Evolutionary conservation across 2,888 invertebrate genomes (phyloP).

Genomic region (Hydraecia micacea): DNA sequence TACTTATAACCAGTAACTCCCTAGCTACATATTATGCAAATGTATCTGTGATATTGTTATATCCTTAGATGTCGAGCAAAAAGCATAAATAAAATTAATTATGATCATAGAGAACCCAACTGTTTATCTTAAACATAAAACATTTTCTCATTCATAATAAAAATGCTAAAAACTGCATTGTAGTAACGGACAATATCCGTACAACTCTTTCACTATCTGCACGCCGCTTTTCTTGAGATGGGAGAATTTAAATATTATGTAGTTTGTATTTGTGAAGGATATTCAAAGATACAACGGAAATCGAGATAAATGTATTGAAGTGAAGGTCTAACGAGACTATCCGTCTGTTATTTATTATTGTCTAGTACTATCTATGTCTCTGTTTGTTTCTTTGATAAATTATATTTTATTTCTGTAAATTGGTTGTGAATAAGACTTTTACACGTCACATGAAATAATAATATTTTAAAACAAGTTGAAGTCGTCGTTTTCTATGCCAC

Average conservation of each 20-base stretch:
- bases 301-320: constrained; percentile 33
- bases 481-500: too few species aligned
- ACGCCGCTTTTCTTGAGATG: constrained; percentile 19
- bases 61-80: too few species aligned
- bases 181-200: constrained; percentile 24
- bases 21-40: too few species aligned
- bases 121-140: background rate
- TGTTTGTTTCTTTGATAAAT: constrained; percentile 7
- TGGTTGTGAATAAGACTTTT: background rate
- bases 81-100: too few species aligned
- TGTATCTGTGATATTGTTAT: too few species aligned
- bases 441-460: background rate
- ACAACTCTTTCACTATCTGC: constrained; percentile 22
- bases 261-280: constrained; percentile 25
- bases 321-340: constrained; percentile 6
- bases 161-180: constrained; percentile 22
- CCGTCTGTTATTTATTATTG: background rate
- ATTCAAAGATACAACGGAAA: constrained; percentile 21
- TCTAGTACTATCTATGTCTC: background rate
- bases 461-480: background rate
- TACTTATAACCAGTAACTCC: background rate
- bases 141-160: constrained; percentile 18
- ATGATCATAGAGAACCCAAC: too few species aligned
- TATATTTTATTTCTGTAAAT: background rate
- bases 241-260: constrained; percentile 36